Conservation (phyloP, 2,888 invertebrate species). For the Enoplolaimus lenunculus region DNA sequence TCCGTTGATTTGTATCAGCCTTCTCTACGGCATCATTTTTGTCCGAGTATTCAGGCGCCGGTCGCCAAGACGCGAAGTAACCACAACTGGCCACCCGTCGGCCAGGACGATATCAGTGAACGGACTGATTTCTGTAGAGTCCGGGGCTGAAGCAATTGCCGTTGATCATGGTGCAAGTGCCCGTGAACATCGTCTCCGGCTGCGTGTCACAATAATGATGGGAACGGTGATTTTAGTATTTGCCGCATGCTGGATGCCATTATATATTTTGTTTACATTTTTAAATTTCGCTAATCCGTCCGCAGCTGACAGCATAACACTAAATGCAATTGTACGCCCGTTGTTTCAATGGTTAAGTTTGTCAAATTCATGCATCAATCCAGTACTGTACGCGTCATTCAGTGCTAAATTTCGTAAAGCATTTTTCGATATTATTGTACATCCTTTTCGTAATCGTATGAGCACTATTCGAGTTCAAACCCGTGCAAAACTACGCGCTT, state of each 20-base stretch:
- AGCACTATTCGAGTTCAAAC: background rate
- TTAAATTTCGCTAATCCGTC: background rate
- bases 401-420: conserved; percentile 24
- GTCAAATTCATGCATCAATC: conserved; percentile 35
- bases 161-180: conserved; percentile 31
- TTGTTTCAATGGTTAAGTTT: conserved; percentile 38
- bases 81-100: too few species aligned
- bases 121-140: too few species aligned
- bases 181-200: conserved; percentile 35
- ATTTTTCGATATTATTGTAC: conserved; percentile 32
- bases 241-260: conserved; percentile 35
- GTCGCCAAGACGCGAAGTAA: too few species aligned
- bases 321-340: conserved; percentile 52
- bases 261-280: conserved; percentile 30
- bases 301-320: background rate
- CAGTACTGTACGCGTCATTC: conserved; percentile 36
- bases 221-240: conserved; percentile 37
- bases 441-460: background rate
- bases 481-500: background rate
- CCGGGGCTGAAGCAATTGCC: too few species aligned
- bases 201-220: conserved; percentile 40
- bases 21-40: conserved; percentile 28
- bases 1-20: conserved; percentile 34
- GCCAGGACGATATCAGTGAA: too few species aligned
- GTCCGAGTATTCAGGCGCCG: conserved; percentile 44